Evolutionary conservation across 2,797 vertebrate species (phyloP).

Genomic region (Neomorphus geoffroyi): DNA sequence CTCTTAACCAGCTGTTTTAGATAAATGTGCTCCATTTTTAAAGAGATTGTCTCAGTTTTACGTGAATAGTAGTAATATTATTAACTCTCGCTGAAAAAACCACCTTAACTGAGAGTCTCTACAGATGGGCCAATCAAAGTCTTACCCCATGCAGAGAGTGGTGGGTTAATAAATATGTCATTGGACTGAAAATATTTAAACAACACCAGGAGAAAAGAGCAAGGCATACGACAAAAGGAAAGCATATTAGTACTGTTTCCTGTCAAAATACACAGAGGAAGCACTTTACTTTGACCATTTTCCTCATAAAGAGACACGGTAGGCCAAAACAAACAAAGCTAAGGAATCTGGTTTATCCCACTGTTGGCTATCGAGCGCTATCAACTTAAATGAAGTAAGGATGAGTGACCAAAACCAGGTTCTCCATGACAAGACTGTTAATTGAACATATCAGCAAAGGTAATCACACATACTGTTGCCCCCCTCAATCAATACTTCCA

Average conservation of each 20-base stretch:
- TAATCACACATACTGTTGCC: background rate
- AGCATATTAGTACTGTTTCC: conserved; percentile 82
- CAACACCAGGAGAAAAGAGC: conserved; percentile 77
- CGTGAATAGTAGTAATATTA: conserved; percentile 79
- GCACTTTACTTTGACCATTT: conserved; percentile 82
- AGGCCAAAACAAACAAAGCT: conserved; percentile 82
- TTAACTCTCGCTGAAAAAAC: conserved; percentile 78
- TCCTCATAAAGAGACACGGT: conserved; percentile 81
- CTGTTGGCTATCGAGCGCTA: conserved; percentile 71
- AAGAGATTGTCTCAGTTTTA: conserved; percentile 80
- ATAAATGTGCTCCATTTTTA: conserved; percentile 87
- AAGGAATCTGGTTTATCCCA: conserved; percentile 80
- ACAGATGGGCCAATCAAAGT: conserved; percentile 74
- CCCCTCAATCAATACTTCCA: background rate
- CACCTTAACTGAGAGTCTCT: conserved; percentile 75
- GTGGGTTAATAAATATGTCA: conserved; percentile 84
- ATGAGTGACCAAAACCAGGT: conserved; percentile 58
- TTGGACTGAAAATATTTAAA: conserved; percentile 82
- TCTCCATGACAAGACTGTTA: conserved; percentile 52
- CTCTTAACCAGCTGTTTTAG: conserved; percentile 90
- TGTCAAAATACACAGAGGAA: conserved; percentile 86
- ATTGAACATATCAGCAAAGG: conserved; percentile 29
- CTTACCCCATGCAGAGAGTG: conserved; percentile 72
- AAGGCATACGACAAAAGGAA: conserved; percentile 81
- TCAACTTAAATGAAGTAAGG: conserved; percentile 68